Evolutionary conservation across 2,113 vertebrate genomes (phyloP), one percentile per base, ranked within the genome.

Genomic region (Caretta caretta): DNA sequence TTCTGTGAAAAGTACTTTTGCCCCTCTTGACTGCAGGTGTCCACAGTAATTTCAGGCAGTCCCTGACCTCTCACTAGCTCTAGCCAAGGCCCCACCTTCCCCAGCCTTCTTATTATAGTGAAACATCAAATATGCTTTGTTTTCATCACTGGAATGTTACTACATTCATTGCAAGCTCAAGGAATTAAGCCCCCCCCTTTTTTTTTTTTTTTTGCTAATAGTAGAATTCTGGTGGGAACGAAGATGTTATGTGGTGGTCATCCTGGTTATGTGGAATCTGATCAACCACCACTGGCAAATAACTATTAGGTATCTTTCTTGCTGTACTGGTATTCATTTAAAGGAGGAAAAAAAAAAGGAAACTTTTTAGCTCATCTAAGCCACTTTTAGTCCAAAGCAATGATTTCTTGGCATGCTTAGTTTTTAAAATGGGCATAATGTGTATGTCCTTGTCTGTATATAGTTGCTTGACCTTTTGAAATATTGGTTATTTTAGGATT

Each of bases 221-320:
- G 31, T 88, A 90, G 91, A 89, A 48, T 49, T 92, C 96, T 97
- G 93, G 57, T 96, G 97, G 96, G 96, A 97, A 94, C 89, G 92
- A 97, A 93, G 97, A 96, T 95, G 90, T 95, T 96, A 95, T 89
- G 94, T 97, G 97, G 96, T 89, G 57, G 91, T 97, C 93, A 93
- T 91, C 57, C 87, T 69, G 3, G 4, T 78, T 88, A 79, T n/a
- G 56, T 81, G 65, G 86, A 95, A 85, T 92, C 87, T 92, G 81
- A 75, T 80, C 95, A 86, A 94, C 86, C 87, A 87, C 82, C 81
- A 69, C 57, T 38, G 85, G 86, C 75, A 93, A 95, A 62, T 84
- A 95, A 84, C 79, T 87, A 29, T 87, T 82, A 86, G 94, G 79
- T 83, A 90, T 92, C 90, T 80, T 49, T 50, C 62, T 94, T 81